These are phyloP conservation scores for Pampusana beccarii DNA, from an alignment of 2,113 vertebrate species.

Conservation along the genomic window DNA sequence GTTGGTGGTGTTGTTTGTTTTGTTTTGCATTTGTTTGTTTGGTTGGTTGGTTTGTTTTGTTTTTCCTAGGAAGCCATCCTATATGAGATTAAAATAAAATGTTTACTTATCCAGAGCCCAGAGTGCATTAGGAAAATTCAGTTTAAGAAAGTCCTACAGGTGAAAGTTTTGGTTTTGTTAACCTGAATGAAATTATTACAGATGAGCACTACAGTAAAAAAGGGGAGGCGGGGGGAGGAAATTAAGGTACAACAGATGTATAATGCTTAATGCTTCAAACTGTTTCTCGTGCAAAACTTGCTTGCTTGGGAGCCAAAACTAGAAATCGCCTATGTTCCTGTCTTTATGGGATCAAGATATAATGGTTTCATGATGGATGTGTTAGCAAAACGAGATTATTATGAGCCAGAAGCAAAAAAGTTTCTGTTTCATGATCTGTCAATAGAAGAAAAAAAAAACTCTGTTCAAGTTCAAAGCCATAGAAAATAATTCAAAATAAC, in stretches of 20 bases:
- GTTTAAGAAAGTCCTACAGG: neutral
- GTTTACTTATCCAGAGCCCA: neutral
- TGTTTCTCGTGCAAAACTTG: neutral
- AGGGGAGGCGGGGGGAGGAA: accelerated
- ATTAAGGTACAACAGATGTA: neutral
- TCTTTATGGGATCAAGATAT: neutral
- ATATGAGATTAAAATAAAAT: neutral
- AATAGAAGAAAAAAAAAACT: neutral
- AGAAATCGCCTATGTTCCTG: neutral
- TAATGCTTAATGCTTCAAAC: neutral
- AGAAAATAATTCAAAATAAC: neutral
- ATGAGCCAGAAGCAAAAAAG: neutral
- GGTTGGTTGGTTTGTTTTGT: neutral
- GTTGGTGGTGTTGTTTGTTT: too few species aligned
- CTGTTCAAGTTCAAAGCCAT: neutral
- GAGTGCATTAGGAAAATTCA: neutral
- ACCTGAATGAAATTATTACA: neutral
- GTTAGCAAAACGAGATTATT: neutral
- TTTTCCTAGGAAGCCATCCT: neutral
- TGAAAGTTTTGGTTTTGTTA: neutral
- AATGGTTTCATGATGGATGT: neutral
- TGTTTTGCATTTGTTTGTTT: too few species aligned
- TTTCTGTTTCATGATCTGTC: neutral
- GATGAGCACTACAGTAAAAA: neutral
- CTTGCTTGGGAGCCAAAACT: neutral